Conservation (phyloP, 2,797 vertebrate genomes). For the Gallinago nigripennis region DNA sequence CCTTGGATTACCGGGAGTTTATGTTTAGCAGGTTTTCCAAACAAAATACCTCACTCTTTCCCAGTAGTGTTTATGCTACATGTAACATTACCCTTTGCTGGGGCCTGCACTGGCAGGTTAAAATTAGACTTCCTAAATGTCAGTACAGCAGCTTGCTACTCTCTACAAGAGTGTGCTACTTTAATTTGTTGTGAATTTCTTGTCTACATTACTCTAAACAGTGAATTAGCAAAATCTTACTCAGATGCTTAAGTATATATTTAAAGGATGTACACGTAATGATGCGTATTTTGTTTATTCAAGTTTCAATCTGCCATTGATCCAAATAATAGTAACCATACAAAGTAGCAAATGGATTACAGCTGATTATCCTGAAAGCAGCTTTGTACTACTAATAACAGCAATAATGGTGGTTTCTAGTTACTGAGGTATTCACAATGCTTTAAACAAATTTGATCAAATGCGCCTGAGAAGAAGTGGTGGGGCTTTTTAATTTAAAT, state of each 20-base stretch:
- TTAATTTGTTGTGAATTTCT: neutral
- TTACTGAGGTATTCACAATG: neutral
- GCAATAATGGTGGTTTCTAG: neutral
- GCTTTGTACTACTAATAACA: neutral
- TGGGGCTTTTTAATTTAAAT: neutral
- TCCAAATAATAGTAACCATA: neutral
- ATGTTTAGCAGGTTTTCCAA: slow-evolving; percentile 48
- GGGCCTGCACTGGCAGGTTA: slow-evolving; percentile 8
- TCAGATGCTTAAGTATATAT: neutral
- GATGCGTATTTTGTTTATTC: neutral
- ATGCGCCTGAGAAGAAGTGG: neutral
- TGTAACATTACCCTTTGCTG: slow-evolving; percentile 51
- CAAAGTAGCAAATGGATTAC: neutral
- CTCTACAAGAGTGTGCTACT: neutral
- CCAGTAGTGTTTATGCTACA: neutral
- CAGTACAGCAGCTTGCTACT: slow-evolving; percentile 13
- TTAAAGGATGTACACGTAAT: neutral
- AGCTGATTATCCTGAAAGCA: neutral
- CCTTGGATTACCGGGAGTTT: slow-evolving; percentile 48
- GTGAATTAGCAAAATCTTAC: neutral
- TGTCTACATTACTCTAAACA: neutral
- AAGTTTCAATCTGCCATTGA: neutral
- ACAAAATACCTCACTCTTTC: slow-evolving; percentile 22
- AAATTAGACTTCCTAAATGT: slow-evolving; percentile 69
- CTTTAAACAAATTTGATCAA: neutral